A percentile compares a stretch with the other conserved stretches of the same genome.
Conservation (phyloP, 2,888 invertebrate species). For the Drosophila macrospina region DNA sequence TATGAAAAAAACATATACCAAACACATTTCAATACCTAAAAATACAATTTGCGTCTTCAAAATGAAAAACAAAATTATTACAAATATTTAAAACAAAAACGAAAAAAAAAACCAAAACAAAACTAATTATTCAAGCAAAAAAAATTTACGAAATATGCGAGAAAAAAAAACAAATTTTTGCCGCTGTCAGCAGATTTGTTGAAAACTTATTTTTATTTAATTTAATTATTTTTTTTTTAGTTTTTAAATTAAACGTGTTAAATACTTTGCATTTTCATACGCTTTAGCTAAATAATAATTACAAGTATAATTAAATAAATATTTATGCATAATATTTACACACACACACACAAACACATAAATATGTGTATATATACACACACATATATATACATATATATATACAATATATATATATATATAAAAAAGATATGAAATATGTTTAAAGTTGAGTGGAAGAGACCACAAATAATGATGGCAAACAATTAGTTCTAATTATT, state of each 20-base stretch:
- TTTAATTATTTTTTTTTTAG: slow-evolving; percentile 41
- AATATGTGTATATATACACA: slow-evolving; percentile 29
- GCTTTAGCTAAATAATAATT: slow-evolving; percentile 81
- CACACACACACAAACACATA: slow-evolving; percentile 33
- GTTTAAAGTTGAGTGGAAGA: slow-evolving; percentile 46
- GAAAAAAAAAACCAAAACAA: slow-evolving; percentile 15
- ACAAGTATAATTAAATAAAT: slow-evolving; percentile 61
- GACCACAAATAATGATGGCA: slow-evolving; percentile 42
- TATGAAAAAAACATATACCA: slow-evolving; percentile 63
- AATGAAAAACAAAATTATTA: slow-evolving; percentile 43
- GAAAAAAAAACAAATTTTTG: slow-evolving; percentile 49
- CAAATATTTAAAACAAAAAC: slow-evolving; percentile 36
- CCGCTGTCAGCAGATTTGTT: slow-evolving; percentile 58
- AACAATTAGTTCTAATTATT: slow-evolving; percentile 71
- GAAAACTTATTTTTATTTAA: slow-evolving; percentile 46
- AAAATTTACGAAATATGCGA: slow-evolving; percentile 37
- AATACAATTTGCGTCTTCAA: slow-evolving; percentile 70
- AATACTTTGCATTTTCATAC: slow-evolving; percentile 83
- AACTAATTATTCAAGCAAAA: slow-evolving; percentile 31
- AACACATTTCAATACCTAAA: slow-evolving; percentile 69
- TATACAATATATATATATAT: slow-evolving; percentile 25
- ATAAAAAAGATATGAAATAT: slow-evolving; percentile 47
- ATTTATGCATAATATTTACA: slow-evolving; percentile 60
- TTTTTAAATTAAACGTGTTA: slow-evolving; percentile 59
- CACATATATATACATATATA: slow-evolving; percentile 33